Conservation (phyloP, 2,797 vertebrate genomes). For the Cyclopterus lumpus region DNA sequence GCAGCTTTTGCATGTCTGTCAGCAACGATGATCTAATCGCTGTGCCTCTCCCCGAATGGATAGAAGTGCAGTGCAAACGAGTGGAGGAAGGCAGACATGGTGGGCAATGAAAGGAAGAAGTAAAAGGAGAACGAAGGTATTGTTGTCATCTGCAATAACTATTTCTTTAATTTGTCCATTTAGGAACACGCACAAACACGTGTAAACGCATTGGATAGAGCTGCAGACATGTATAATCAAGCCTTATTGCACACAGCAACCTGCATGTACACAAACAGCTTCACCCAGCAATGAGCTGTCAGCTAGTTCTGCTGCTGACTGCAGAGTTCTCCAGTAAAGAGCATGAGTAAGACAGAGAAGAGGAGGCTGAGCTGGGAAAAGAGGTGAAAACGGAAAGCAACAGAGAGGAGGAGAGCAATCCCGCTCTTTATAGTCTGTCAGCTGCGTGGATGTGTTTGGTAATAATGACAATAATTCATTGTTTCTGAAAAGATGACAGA, state of each 20-base stretch:
- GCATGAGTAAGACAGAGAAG: constrained; percentile 24
- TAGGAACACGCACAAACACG: background rate
- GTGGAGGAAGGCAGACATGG: background rate
- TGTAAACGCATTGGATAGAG: background rate
- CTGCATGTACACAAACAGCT: background rate
- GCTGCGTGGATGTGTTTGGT: background rate
- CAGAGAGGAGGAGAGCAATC: background rate
- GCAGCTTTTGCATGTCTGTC: background rate
- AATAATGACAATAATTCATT: background rate
- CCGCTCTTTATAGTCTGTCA: constrained; percentile 8
- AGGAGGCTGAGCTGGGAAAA: background rate
- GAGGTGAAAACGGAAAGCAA: background rate
- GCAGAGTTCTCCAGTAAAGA: constrained; percentile 17
- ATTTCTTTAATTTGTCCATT: background rate
- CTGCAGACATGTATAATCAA: background rate
- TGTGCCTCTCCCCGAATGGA: constrained; percentile 15
- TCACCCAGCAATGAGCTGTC: constrained; percentile 28
- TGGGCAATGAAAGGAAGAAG: background rate
- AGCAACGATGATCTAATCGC: constrained; percentile 31
- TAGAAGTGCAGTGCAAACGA: background rate
- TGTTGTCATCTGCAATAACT: background rate
- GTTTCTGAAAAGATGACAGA: background rate
- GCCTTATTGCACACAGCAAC: background rate
- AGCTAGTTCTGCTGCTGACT: constrained; percentile 55
- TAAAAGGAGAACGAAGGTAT: background rate